Percentiles rank a stretch among this genome's conserved stretches.
Evolutionary conservation across 2,888 invertebrate species (phyloP).

Genomic region (Nomada ferruginata): DNA sequence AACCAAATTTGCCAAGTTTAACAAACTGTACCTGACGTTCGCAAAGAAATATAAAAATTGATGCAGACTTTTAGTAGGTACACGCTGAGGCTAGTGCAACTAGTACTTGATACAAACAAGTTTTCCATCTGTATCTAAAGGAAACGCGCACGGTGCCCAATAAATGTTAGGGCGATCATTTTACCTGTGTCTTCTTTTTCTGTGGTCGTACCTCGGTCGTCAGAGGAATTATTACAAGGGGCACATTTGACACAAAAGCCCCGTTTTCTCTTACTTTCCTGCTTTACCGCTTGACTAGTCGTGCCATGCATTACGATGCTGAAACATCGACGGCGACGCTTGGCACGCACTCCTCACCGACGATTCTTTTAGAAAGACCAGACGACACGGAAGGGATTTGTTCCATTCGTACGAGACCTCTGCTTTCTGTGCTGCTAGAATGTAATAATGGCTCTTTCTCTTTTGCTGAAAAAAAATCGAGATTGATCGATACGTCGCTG

Average conservation of each 20-base stretch:
- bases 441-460: background rate
- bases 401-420: constrained; percentile 14
- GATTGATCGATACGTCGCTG: background rate
- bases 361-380: constrained; percentile 32
- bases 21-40: no score
- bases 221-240: constrained; percentile 68
- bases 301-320: constrained; percentile 56
- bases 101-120: no score
- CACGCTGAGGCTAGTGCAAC: no score
- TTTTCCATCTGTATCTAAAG: constrained; percentile 8
- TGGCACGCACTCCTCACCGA: constrained; percentile 44
- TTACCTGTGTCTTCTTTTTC: constrained; percentile 17
- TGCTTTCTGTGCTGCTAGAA: constrained; percentile 26
- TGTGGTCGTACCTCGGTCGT: constrained; percentile 36
- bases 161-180: background rate
- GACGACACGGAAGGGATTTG: constrained; percentile 30
- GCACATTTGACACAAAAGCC: constrained; percentile 80
- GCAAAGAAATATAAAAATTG: no score
- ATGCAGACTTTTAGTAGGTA: no score
- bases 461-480: background rate
- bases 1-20: no score
- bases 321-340: constrained; percentile 46
- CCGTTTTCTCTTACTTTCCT: constrained; percentile 82
- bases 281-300: constrained; percentile 76
- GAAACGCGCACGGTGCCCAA: background rate